Evolutionary conservation across 2,113 vertebrate genomes (phyloP), one percentile per base, ranked within the genome.

Genomic region (Pterocles orientalis): DNA sequence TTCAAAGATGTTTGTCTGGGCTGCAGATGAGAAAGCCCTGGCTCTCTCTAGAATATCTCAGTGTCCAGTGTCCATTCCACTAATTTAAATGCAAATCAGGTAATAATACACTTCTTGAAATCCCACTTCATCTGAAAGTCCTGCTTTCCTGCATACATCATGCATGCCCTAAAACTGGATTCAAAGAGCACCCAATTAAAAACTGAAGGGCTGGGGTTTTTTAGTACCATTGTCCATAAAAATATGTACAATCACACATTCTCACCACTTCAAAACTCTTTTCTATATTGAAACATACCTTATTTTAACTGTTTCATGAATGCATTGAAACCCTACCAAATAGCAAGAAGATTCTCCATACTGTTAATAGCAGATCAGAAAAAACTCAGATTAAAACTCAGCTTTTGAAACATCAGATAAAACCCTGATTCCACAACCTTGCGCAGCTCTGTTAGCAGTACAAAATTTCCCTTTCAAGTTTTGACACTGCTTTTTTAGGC

Each of bases 1-100:
- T 62, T 76, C 9, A 4, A 72, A 91, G 41, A 4, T 18, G 18
- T 66, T 71, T 77, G 28, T 80, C 45, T 66, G 34, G 56, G 65
- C 8, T 64, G 77, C 36, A 62, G 72, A 68, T 39, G 54, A 81
- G 92, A 87, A 86, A 83, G n/a, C 48, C 33, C 45, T 39, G 21
- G 58, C 21, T 54, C 56, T 80, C 51, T 70, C 24, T 47, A 57
- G 72, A 72, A 41, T 58, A 77, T 28, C 45, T 45, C 29, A 50
- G 41, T 4, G 4, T 50, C 25, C 29, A 50, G 41, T 4, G 4
- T 50, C 25, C 56, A 18, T 81, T 86, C 56, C 41, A 9, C 24
- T 79, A 56, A 51, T 82, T 94, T 43, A 93, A 89, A 95, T 97
- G 87, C 61, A 84, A 94, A 89, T 79, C 61, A 90, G 73, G 82